Percentiles rank a stretch among this genome's conserved stretches.
Evolutionary conservation across 2,113 vertebrate genomes (phyloP).

Genomic region (Corvus cornix): DNA sequence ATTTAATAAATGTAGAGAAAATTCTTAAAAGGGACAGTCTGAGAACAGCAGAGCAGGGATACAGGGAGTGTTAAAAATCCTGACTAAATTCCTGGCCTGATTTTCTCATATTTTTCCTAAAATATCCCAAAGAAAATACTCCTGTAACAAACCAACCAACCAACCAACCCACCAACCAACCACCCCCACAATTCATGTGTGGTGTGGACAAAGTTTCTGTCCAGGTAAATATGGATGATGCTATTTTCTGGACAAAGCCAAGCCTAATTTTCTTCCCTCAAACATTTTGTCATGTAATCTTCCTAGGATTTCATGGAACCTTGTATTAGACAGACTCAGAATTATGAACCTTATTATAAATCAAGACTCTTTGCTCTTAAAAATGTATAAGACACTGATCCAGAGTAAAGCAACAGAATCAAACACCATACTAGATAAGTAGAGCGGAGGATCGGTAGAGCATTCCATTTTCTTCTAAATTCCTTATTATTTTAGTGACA

Average conservation of each 20-base stretch:
- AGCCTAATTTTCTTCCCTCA: not conserved
- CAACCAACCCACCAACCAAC: not conserved
- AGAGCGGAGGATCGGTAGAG: not conserved
- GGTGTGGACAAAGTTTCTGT: not conserved
- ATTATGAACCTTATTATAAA: not conserved
- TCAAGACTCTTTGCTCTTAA: not conserved
- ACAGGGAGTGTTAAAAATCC: not conserved
- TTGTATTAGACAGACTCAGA: conserved; percentile 12
- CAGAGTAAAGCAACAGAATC: not conserved
- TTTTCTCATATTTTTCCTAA: conserved; percentile 2
- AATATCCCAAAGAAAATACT: not conserved
- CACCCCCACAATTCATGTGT: not conserved
- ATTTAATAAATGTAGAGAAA: not conserved
- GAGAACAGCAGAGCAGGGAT: not conserved
- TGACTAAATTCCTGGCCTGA: not conserved
- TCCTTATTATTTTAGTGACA: conserved; percentile 3
- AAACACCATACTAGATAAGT: not conserved
- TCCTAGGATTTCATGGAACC: not conserved
- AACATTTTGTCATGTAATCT: not conserved
- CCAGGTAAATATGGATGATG: not conserved
- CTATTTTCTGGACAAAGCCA: not conserved
- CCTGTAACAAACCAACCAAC: not conserved
- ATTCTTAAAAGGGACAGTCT: not conserved
- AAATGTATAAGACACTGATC: not conserved
- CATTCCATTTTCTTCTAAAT: not conserved